Conservation (phyloP, 2,113 vertebrate genomes). For the Ophthalmolycus amberensis region DNA sequence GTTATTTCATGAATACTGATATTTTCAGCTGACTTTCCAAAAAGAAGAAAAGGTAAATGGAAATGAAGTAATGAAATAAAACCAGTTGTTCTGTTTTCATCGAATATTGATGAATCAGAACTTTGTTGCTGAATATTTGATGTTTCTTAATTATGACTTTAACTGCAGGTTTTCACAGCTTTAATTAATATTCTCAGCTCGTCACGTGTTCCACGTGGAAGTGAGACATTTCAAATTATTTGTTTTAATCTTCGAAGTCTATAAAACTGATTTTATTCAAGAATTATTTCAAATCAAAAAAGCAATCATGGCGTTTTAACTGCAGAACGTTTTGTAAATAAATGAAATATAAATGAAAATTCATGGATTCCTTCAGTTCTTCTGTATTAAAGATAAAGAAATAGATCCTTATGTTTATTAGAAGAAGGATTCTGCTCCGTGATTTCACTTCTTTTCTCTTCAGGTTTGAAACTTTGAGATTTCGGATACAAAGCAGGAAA, state of each 20-base stretch:
- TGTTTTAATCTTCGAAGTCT: neutral
- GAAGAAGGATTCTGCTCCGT: neutral
- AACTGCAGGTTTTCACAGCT: neutral
- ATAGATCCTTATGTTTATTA: neutral
- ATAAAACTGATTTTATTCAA: neutral
- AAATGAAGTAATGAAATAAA: neutral
- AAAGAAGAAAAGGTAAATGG: neutral
- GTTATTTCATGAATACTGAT: neutral
- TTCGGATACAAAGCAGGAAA: no score
- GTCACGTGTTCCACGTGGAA: neutral
- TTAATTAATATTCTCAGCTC: neutral
- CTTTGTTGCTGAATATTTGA: neutral
- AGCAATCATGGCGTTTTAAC: neutral
- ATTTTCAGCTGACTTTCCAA: neutral
- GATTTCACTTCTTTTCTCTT: neutral
- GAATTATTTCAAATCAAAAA: neutral
- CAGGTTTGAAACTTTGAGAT: no score
- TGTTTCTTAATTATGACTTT: neutral
- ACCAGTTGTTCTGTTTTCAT: neutral
- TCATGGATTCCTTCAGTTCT: neutral
- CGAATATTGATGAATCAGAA: neutral
- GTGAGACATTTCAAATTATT: neutral
- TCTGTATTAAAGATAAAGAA: neutral
- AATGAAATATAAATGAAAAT: no score
- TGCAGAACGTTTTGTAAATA: neutral